Conservation (phyloP, 2,888 invertebrate species). For the Helobdella robusta region DNA sequence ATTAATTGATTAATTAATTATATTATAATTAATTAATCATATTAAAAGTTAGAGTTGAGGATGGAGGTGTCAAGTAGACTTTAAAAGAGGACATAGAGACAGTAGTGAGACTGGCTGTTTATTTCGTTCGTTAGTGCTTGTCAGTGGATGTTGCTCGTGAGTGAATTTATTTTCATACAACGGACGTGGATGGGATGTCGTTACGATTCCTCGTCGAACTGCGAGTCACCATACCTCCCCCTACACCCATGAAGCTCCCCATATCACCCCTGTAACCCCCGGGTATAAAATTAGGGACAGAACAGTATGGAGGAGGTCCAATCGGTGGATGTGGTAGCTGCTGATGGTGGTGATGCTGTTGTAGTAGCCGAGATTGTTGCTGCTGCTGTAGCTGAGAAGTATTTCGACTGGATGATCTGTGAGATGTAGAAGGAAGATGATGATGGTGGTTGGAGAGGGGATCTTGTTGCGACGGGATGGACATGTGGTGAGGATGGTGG, state of each 20-base stretch:
- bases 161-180: no score
- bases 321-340: background rate
- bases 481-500: no score
- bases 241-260: no score
- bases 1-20: no score
- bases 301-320: background rate
- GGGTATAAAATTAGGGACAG: background rate
- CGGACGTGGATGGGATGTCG: slow-evolving; percentile 23
- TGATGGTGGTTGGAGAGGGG: background rate
- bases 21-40: no score
- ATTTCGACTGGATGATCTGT: background rate
- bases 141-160: no score
- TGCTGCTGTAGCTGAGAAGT: background rate
- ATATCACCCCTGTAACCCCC: slow-evolving; percentile 16
- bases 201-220: slow-evolving; percentile 10
- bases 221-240: background rate
- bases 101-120: no score
- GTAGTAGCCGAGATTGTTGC: slow-evolving; percentile 3
- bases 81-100: no score
- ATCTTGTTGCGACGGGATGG: no score
- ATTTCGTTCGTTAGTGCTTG: no score
- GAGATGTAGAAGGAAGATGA: background rate
- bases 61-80: no score
- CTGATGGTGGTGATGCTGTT: background rate
- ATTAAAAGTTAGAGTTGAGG: no score